Evolutionary conservation across 2,113 vertebrate genomes (phyloP), one percentile per base, ranked within the genome.

Genomic region (Sarotherodon lohbergeri): DNA sequence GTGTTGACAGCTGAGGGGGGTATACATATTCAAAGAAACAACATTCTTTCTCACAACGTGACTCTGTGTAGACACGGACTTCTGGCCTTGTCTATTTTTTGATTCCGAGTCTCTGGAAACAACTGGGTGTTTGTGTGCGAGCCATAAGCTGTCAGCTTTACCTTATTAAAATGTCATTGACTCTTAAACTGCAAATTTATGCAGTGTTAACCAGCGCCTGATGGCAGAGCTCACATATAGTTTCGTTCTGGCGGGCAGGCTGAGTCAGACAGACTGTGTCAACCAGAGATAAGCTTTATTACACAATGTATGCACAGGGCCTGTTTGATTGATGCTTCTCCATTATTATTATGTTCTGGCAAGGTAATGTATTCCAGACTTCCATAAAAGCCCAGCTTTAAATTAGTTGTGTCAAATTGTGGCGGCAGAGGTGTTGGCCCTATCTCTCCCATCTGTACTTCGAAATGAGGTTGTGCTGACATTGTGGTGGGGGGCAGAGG

Each of bases 111-210:
- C 86, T 68, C 82, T 87, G 81, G 66, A 94, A 95, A 95, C 94
- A 95, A 92, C 61, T 3, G 66, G 29, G 66, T 94, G 94, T 95
- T 93, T 95, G 95, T 94, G 95, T 85, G 90, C 73, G 79, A 80
- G 89, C 79, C 82, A 86, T 27, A 56, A 91, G 91, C 93, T 90
- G 94, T 94, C 94, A 94, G 95, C 90, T 92, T 89, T 92, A 90
- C 94, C 95, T 95, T 96, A 96, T 97, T 96, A 96, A 96, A 97
- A 95, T 91, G 95, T 95, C 95, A 96, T 93, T 92, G 93, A 96
- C 94, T 94, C 88, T 57, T 95, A 95, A 95, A 95, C 94, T 92
- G 94, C 89, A 94, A 95, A 96, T 96, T 97, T 95, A 96, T 96
- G 95, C 93, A 73, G 90, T 59, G 94, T 93, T 96, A 95, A 96